phyloP scores from a whole-genome alignment of 2,888 invertebrate species.

The Nomada flava region DNA sequence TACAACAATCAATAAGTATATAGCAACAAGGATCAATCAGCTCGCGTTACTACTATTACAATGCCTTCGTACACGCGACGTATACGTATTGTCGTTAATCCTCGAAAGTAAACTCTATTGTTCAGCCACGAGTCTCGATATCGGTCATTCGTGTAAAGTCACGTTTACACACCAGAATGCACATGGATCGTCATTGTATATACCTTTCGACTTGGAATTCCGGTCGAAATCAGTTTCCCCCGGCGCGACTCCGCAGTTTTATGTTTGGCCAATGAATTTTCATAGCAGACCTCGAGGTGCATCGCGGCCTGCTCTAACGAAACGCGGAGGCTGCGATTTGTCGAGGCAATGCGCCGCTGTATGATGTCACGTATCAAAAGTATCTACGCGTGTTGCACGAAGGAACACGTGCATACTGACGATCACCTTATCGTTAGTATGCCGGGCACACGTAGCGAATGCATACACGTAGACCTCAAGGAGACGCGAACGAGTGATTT shows the following conservation, averaged over 20 bases:
- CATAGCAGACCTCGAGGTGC: slow-evolving; percentile 56
- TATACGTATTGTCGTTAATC: no score
- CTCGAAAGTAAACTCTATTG: no score
- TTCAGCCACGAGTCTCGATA: no score
- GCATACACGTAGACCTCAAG: slow-evolving; percentile 47
- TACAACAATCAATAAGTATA: no score
- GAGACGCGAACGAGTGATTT: slow-evolving; percentile 59
- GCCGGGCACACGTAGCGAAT: slow-evolving; percentile 53
- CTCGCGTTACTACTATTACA: no score
- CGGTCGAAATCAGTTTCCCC: slow-evolving; percentile 4
- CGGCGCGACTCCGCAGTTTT: slow-evolving; percentile 42
- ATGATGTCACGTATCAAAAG: slow-evolving; percentile 72
- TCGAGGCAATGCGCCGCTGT: slow-evolving; percentile 7
- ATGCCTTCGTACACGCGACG: no score
- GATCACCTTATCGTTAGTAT: slow-evolving; percentile 66
- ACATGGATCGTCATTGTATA: slow-evolving; percentile 21
- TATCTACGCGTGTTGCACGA: slow-evolving; percentile 35
- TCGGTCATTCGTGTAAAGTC: not conserved
- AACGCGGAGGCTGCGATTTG: not conserved
- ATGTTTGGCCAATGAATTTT: slow-evolving; percentile 53
- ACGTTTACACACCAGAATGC: slow-evolving; percentile 18
- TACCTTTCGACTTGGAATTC: not conserved
- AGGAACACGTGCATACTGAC: slow-evolving; percentile 61
- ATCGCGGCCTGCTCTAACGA: slow-evolving; percentile 4
- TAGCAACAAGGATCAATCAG: no score